Percentiles rank a stretch among this genome's conserved stretches.
Conservation (phyloP, 2,797 vertebrate genomes). For the Sarcoramphus papa region DNA sequence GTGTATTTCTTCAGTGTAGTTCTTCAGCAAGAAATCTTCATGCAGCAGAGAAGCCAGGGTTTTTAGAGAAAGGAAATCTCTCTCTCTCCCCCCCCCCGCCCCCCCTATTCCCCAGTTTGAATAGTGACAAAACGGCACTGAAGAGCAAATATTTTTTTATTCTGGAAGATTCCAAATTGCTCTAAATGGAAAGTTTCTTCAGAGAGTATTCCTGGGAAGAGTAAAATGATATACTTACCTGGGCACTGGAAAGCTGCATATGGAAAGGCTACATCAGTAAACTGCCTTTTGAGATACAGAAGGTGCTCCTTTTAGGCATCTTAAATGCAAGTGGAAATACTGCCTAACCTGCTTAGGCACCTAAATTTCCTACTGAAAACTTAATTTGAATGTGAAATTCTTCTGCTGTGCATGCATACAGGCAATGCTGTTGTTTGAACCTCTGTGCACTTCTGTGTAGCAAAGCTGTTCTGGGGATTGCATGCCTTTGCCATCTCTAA, state of each 20-base stretch:
- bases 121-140: not conserved
- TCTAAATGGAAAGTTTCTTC: not conserved
- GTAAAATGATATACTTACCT: not conserved
- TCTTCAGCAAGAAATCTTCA: not conserved
- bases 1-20: not conserved
- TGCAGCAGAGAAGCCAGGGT: not conserved
- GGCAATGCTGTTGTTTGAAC: not conserved
- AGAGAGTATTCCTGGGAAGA: not conserved
- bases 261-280: not conserved
- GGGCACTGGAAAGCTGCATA: not conserved
- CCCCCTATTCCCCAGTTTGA: not conserved
- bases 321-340: not conserved
- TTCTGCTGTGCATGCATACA: not conserved
- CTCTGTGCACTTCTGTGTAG: not conserved
- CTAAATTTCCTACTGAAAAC: not conserved
- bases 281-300: not conserved
- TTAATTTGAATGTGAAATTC: not conserved
- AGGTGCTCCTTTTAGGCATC: not conserved
- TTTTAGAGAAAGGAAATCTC: not conserved
- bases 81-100: not conserved
- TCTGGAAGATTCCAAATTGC: not conserved
- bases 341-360: not conserved
- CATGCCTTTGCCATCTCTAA: not conserved
- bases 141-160: not conserved
- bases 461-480: not conserved